A percentile compares a stretch with the other conserved stretches of the same genome.
phyloP scores from a whole-genome alignment of 2,113 vertebrate genomes.

The Phylloscopus trochilus region DNA sequence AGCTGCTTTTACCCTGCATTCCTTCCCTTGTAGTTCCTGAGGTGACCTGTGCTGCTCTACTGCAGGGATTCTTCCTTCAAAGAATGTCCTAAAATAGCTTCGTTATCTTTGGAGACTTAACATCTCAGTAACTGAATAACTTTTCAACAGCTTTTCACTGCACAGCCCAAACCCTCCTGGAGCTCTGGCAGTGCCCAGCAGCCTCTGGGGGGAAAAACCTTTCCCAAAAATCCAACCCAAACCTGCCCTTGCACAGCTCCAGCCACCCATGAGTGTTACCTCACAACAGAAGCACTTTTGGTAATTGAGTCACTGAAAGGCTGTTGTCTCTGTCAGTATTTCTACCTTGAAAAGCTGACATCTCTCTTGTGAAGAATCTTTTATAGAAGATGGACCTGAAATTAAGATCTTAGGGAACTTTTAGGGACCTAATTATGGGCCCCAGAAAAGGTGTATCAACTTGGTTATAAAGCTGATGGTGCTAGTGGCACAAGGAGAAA shows the following conservation, averaged over 20 bases:
- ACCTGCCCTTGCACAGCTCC: fast-evolving
- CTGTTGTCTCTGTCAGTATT: not conserved
- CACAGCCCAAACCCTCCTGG: not conserved
- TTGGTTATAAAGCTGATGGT: not conserved
- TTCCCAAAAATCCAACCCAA: not conserved
- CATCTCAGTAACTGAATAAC: not conserved
- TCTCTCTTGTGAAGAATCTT: not conserved
- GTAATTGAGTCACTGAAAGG: not conserved
- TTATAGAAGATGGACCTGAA: not conserved
- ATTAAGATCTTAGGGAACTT: not conserved
- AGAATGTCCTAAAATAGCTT: not conserved
- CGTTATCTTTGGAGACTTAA: not conserved
- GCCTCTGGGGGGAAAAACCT: not conserved
- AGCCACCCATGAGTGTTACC: not conserved
- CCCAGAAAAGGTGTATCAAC: not conserved
- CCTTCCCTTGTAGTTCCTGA: not conserved
- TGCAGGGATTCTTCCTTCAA: not conserved
- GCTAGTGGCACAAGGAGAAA: not conserved
- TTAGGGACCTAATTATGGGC: not conserved
- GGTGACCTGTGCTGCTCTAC: not conserved
- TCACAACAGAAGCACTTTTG: not conserved
- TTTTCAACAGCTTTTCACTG: not conserved
- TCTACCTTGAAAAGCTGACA: not conserved
- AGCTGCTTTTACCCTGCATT: not conserved
- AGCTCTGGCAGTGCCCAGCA: not conserved